Evolutionary conservation across 2,888 invertebrate genomes (phyloP), one percentile per base, ranked within the genome.

Genomic region (Keiferia lycopersicella): DNA sequence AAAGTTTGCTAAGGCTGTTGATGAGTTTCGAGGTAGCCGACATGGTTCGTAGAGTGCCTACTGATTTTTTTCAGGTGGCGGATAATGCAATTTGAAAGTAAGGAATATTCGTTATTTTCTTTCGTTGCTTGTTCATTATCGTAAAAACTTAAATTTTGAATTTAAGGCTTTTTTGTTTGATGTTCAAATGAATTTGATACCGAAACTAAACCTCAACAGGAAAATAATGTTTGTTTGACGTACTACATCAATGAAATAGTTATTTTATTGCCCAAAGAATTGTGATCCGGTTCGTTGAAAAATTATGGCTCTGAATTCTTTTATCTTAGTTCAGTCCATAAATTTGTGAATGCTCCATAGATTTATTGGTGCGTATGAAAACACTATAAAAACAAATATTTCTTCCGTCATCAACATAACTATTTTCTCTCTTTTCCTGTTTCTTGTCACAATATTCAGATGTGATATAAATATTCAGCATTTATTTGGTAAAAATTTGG

Each of bases 1-100:
- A 72, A 72, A 72, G 72, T 73, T 71, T 67, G 22, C 70, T 65
- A 64, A 67, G 51, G 64, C 53, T 63, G 65, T 61, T 62, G 64
- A 64, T 64, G 64, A 62, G 64, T 64, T 64, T 66, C 41, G n/a
- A 57, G 50, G 51, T 6, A 10, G 18, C 22, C 26, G 51, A 22
- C 51, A 22, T 53, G 26, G 20, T 4, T 53, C 48, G 12, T 12
- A 2, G 4, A 53, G 51, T 22, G 41, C 45, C n/a, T 45, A 45
- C 45, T 1, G 45, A 16, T 16, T 45, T 16, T 41, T 45, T 16
- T n/a, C 45, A 45, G 45, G 45, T n/a, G n/a, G n/a, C 3, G 2
- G n/a, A n/a, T 16, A 45, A 6, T 34, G 10, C 10, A 26, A 26
- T 26, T 26, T 26, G 2, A 26, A 26, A 26, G 2, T 26, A 14